Evolutionary conservation across 2,797 vertebrate species (phyloP).

Genomic region (Ciconia nigra): DNA sequence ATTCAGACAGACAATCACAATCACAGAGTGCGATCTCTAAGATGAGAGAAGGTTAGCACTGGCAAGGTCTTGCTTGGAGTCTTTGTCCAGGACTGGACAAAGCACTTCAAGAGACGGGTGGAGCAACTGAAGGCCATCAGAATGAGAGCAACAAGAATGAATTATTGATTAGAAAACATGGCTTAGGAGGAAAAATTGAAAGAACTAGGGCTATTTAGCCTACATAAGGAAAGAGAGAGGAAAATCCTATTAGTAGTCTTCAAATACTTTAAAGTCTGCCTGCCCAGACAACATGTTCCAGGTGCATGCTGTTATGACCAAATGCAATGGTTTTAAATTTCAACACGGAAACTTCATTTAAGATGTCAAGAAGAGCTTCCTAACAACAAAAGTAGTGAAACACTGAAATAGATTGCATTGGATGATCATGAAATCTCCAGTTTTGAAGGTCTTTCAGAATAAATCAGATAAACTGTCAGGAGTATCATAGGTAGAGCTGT

Average conservation of each 20-base stretch:
- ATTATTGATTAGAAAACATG: background rate
- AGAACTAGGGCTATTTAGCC: background rate
- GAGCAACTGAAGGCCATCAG: background rate
- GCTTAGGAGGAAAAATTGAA: background rate
- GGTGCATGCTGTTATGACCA: background rate
- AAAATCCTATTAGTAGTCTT: background rate
- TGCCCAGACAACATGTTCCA: background rate
- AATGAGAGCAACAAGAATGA: background rate
- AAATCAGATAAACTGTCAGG: background rate
- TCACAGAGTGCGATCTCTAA: background rate
- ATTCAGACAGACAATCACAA: background rate
- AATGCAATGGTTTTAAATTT: background rate
- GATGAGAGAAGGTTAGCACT: background rate
- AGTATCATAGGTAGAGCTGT: background rate
- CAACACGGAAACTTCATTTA: background rate
- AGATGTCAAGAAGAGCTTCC: background rate
- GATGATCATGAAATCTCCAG: background rate
- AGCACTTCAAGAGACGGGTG: background rate
- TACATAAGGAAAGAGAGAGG: background rate
- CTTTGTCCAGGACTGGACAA: background rate
- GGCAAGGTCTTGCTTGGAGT: background rate
- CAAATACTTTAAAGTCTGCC: background rate
- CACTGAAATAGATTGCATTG: background rate
- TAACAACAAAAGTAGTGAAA: background rate
- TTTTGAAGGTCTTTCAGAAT: background rate